phyloP scores from a whole-genome alignment of 2,888 invertebrate genomes.

The Cloeon dipterum region DNA sequence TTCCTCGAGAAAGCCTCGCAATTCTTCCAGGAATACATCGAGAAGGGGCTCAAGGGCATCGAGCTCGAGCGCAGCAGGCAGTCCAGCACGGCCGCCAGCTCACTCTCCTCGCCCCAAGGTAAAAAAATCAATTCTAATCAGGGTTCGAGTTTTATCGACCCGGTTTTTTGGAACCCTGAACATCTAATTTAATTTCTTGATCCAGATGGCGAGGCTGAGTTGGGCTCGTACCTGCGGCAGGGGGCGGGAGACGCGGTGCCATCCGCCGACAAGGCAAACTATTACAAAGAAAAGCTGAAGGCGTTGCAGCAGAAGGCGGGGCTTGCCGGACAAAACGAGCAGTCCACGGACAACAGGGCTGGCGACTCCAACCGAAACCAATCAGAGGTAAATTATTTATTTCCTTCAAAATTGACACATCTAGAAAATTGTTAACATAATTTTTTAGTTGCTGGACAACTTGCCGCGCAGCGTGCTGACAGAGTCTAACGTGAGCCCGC shows the following conservation, averaged over 20 bases:
- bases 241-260: not conserved
- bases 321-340: not conserved
- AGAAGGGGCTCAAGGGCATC: conserved; percentile 44
- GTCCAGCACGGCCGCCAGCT: conserved; percentile 1
- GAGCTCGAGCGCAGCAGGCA: conserved; percentile 18
- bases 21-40: conserved; percentile 71
- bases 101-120: not conserved
- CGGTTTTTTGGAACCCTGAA: no score
- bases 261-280: not conserved
- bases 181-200: no score
- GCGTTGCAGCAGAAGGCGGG: not conserved
- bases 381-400: not conserved
- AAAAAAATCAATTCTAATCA: no score
- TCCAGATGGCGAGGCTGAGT: conserved; percentile 1
- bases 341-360: not conserved
- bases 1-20: conserved; percentile 62
- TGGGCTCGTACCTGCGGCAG: not conserved
- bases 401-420: no score
- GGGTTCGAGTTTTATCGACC: no score
- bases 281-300: conserved; percentile 1
- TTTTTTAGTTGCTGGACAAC: not conserved
- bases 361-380: not conserved
- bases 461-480: not conserved
- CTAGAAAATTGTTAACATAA: no score
- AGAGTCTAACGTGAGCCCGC: not conserved